Percentiles rank a stretch among this genome's conserved stretches.
These are phyloP conservation scores for Okapia johnstoni DNA, from an alignment of 2,113 vertebrate species.

Conservation along the genomic window DNA sequence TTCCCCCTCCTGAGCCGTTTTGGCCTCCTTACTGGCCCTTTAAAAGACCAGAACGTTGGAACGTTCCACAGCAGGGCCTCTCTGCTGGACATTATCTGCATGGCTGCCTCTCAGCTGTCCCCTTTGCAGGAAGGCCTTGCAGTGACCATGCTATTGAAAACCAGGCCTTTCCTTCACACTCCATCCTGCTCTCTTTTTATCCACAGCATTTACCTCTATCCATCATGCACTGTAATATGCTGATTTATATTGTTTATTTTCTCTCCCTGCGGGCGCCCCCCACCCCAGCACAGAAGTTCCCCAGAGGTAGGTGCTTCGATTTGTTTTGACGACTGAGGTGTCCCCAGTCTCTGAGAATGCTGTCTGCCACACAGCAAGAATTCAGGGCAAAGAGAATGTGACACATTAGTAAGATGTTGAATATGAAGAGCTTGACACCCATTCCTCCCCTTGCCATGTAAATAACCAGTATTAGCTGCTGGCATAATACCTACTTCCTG, in stretches of 20 bases:
- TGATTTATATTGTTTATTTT: not conserved
- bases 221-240: too few species aligned
- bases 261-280: not conserved
- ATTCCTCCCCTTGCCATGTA: accelerated
- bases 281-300: not conserved
- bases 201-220: not conserved
- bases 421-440: not conserved
- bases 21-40: not conserved
- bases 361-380: not conserved
- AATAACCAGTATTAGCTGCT: not conserved
- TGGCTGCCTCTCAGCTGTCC: not conserved
- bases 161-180: accelerated
- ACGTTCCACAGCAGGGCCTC: not conserved
- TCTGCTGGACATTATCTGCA: not conserved
- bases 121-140: not conserved
- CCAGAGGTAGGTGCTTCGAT: not conserved
- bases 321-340: not conserved
- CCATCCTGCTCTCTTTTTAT: not conserved
- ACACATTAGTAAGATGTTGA: not conserved
- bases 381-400: not conserved
- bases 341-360: not conserved
- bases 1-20: not conserved
- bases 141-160: not conserved
- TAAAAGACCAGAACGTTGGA: not conserved
- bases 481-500: not conserved